Conservation (phyloP, 2,797 vertebrate species). For the Hybognathus amarus region DNA sequence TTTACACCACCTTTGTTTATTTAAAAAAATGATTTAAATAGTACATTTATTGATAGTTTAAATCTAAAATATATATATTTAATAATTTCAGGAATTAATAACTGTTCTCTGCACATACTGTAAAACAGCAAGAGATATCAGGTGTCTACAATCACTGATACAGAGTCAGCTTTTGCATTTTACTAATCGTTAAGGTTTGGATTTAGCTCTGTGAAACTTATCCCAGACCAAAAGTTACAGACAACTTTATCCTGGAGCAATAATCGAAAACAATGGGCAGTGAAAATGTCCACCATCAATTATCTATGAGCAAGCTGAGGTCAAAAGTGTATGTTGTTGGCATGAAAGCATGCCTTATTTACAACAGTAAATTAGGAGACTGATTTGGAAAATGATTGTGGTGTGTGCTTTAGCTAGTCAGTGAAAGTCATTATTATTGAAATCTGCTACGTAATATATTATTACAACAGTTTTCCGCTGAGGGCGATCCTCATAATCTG, state of each 20-base stretch:
- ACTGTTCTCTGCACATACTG: neutral
- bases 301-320: neutral
- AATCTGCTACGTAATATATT: neutral
- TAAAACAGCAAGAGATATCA: neutral
- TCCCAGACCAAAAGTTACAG: neutral
- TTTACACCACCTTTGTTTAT: neutral
- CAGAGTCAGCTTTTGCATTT: neutral
- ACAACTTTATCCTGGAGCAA: neutral
- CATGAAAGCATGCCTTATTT: neutral
- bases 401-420: neutral
- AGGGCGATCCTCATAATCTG: neutral
- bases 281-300: neutral
- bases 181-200: neutral
- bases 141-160: neutral
- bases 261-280: neutral
- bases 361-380: neutral
- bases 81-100: neutral
- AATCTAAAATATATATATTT: neutral
- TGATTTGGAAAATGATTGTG: neutral
- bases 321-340: neutral
- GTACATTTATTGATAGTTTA: neutral
- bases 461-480: neutral
- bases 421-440: neutral
- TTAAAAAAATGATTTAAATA: neutral
- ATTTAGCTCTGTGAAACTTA: neutral